phyloP scores from a whole-genome alignment of 2,888 invertebrate genomes.

The Leucoma salicis region DNA sequence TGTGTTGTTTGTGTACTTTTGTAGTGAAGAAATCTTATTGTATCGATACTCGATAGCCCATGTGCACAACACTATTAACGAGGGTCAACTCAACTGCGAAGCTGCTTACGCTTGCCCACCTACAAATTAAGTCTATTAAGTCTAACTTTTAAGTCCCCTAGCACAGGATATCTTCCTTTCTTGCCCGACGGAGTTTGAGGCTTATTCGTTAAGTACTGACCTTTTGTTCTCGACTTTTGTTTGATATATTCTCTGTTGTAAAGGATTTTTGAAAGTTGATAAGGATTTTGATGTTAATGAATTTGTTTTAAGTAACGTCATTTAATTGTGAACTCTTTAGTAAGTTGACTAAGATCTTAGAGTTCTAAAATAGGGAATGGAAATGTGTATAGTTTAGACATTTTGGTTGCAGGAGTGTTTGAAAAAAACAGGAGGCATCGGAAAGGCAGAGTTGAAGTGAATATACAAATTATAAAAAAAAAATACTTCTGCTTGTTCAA shows the following conservation, averaged over 20 bases:
- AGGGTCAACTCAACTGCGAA: slow-evolving; percentile 68
- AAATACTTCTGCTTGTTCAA: too few species aligned
- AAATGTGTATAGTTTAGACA: too few species aligned
- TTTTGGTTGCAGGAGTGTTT: too few species aligned
- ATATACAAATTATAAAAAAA: too few species aligned
- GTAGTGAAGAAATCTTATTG: slow-evolving; percentile 28
- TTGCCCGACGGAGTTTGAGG: slow-evolving; percentile 71
- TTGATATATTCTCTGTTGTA: slow-evolving; percentile 51
- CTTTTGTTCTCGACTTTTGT: slow-evolving; percentile 71
- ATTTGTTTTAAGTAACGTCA: neutral
- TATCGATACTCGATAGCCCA: slow-evolving; percentile 54
- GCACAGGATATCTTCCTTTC: slow-evolving; percentile 76
- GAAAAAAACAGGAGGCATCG: too few species aligned
- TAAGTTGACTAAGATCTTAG: too few species aligned
- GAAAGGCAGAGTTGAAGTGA: too few species aligned
- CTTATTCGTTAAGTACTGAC: slow-evolving; percentile 76
- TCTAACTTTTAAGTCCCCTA: slow-evolving; percentile 79
- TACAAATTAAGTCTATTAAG: slow-evolving; percentile 81
- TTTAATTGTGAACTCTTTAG: neutral
- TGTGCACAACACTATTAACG: slow-evolving; percentile 47
- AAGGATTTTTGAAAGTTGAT: slow-evolving; percentile 53
- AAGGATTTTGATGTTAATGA: slow-evolving; percentile 22
- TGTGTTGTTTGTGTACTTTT: too few species aligned
- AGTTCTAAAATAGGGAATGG: too few species aligned
- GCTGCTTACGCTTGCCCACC: slow-evolving; percentile 70